Percentiles rank a stretch among this genome's conserved stretches.
phyloP scores from a whole-genome alignment of 2,797 vertebrate genomes.

The Lerista edwardsae region DNA sequence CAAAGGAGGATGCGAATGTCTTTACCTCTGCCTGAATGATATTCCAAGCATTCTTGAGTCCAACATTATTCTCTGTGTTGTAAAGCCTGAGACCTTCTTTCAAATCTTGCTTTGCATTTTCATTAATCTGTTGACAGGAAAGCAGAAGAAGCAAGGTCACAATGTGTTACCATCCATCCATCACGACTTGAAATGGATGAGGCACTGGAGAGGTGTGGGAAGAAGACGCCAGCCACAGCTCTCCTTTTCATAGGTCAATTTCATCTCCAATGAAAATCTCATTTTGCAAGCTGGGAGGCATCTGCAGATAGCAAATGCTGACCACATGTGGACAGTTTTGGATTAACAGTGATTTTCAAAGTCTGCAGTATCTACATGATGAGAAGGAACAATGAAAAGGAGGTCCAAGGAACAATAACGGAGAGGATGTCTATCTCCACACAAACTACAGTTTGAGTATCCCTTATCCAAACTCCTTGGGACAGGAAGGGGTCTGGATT shows the following conservation, averaged over 20 bases:
- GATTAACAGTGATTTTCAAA: not conserved
- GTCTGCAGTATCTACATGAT: no score
- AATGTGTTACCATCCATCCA: not conserved
- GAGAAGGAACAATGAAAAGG: not conserved
- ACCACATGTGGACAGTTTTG: not conserved
- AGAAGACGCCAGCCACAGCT: not conserved
- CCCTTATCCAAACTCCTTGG: no score
- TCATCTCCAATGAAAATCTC: no score
- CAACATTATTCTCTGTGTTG: slow-evolving; percentile 94
- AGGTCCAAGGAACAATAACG: no score
- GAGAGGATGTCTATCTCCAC: no score
- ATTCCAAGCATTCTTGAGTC: slow-evolving; percentile 97
- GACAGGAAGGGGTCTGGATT: no score
- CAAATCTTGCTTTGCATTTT: slow-evolving; percentile 93
- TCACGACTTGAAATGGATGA: not conserved
- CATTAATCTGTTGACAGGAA: slow-evolving; percentile 84
- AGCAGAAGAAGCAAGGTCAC: not conserved
- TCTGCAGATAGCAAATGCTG: not conserved
- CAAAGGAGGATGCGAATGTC: not conserved
- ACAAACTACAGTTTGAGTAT: no score
- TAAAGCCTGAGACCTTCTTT: slow-evolving; percentile 94
- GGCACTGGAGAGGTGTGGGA: not conserved
- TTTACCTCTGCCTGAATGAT: slow-evolving; percentile 98
- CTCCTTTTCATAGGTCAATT: not conserved
- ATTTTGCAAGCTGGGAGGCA: not conserved